Base-by-base conservation (phyloP, 2,113 vertebrate genomes). In the Cinclus cinclus region DNA sequence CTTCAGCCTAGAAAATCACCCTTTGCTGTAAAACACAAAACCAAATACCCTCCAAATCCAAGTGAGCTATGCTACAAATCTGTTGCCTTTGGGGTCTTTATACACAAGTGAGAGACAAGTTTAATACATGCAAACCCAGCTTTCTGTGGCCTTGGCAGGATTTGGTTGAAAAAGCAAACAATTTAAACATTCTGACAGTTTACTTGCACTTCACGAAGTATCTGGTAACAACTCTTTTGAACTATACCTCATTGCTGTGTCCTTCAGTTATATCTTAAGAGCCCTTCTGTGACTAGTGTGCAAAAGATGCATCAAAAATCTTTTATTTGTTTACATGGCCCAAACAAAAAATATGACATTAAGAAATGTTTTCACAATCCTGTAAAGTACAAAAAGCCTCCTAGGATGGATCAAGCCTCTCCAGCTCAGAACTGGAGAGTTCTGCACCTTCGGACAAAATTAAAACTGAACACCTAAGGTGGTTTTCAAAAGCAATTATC, bases 401-500 rank as follows among this genome's bases (percentile, higher is more conserved):
- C 87, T 33, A 50, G 20, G 46, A 95, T 0, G 0, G 15, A 62
- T 9, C 2, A 10, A 88, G 52, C 19, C 41, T 75, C 60, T 74
- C 65, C 64, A 60, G 73, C 60, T 73, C 24, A 49, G 27, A 55
- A 87, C 46, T 1, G 1, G 39, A 70, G 18, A 65, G 31, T n/a
- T 87, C 56, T 56, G 52, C 47, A 81, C 69, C 76, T 89, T 70
- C 1, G 3, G 44, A 59, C 58, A 80, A 89, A 63, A 71, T 28
- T 18, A 75, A 68, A 88, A 65, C 25, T 33, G 11, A 65, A 63
- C 65, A 95, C 78, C 92, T 79, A 86, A 95, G 75, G 75, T 73
- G 71, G 83, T 90, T 93, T 91, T 91, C 92, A 87, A 31, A 94
- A 89, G 74, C 89, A 89, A 92, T 94, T 93, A 88, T 16, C 79